These are phyloP conservation scores for Microtus pennsylvanicus DNA, from an alignment of 2,113 vertebrate species.

Conservation along the genomic window DNA sequence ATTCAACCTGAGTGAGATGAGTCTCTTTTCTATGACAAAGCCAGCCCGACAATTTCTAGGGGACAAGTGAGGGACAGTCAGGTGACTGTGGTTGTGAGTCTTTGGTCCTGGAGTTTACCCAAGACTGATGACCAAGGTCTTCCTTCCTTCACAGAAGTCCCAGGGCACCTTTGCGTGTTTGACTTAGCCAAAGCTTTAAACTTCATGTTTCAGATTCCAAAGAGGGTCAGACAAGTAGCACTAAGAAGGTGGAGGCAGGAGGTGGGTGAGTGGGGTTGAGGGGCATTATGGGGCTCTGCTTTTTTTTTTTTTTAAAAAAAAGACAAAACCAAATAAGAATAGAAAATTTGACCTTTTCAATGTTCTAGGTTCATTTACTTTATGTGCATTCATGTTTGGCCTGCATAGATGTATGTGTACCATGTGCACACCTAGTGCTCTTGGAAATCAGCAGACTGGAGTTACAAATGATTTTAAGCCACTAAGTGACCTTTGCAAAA, in stretches of 20 bases:
- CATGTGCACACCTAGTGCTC: background rate
- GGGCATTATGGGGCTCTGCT: background rate
- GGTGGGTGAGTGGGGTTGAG: background rate
- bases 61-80: background rate
- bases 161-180: background rate
- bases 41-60: background rate
- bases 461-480: background rate
- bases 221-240: too few species aligned
- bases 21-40: background rate
- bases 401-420: background rate
- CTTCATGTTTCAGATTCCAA: background rate
- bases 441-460: background rate
- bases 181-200: background rate
- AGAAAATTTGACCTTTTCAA: background rate
- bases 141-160: background rate
- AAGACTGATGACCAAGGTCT: background rate
- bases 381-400: background rate
- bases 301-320: background rate
- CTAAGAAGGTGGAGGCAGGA: background rate
- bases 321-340: background rate
- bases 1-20: background rate
- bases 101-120: background rate
- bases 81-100: background rate
- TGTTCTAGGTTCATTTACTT: background rate
- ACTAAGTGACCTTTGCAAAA: background rate